These are phyloP conservation scores for Antitype chi DNA, from an alignment of 2,888 invertebrate species.

Conservation along the genomic window DNA sequence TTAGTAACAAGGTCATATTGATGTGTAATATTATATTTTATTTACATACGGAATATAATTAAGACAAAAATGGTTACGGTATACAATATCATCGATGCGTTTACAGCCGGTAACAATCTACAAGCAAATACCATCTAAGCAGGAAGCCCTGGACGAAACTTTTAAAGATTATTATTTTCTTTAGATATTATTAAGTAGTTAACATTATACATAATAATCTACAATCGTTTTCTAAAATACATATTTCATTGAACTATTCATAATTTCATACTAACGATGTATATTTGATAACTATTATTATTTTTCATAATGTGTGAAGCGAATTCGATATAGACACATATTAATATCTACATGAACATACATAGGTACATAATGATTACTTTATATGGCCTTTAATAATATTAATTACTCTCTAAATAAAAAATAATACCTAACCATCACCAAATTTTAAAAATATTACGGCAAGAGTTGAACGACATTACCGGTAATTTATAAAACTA, in stretches of 20 bases:
- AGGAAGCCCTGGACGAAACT: slow-evolving; percentile 36
- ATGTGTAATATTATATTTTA: slow-evolving; percentile 62
- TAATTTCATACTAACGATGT: slow-evolving; percentile 40
- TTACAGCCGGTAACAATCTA: slow-evolving; percentile 62
- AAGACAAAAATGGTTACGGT: slow-evolving; percentile 51
- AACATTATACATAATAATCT: slow-evolving; percentile 52
- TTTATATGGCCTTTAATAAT: slow-evolving; percentile 43
- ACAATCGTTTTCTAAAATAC: slow-evolving; percentile 36
- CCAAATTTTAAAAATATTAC: slow-evolving; percentile 46
- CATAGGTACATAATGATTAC: slow-evolving; percentile 56
- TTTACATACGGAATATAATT: slow-evolving; percentile 65
- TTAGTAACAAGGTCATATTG: slow-evolving; percentile 58
- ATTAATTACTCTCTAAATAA: slow-evolving; percentile 33
- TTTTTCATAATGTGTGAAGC: slow-evolving; percentile 21
- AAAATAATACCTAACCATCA: slow-evolving; percentile 44
- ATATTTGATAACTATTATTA: slow-evolving; percentile 46
- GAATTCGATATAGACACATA: slow-evolving; percentile 42
- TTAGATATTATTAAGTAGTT: slow-evolving; percentile 32
- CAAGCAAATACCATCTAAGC: slow-evolving; percentile 52
- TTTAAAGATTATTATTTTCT: slow-evolving; percentile 29
- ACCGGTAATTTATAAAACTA: slow-evolving; percentile 45
- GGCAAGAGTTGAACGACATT: slow-evolving; percentile 43
- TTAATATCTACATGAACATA: slow-evolving; percentile 46
- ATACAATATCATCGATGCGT: slow-evolving; percentile 54
- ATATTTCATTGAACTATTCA: slow-evolving; percentile 30